Evolutionary conservation across 2,113 vertebrate species (phyloP), one percentile per base, ranked within the genome.

Genomic region (Saccopteryx leptura): DNA sequence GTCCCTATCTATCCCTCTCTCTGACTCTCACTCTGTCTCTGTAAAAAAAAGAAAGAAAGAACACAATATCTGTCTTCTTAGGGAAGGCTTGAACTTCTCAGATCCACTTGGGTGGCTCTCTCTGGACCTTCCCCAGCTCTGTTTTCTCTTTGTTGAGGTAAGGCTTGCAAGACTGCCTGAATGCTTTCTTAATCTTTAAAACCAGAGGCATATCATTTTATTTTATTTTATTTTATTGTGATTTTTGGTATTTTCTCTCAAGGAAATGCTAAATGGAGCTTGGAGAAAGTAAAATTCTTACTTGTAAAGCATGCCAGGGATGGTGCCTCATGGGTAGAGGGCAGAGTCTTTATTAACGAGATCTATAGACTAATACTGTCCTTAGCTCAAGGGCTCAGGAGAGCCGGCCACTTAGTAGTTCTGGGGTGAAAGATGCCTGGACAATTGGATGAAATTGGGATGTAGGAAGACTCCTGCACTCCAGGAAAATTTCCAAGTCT

Each of bases 401-500:
- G 12, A 50, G 15, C 39, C 21, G 7, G 14, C 15, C 84, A 58
- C 9, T 31, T 50, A n/a, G 50, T 19, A 56, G 19, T 72, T 92
- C 56, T 5, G 28, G 11, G n/a, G 26, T 56, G 56, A 78, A 80
- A 89, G 31, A 76, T 61, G 39, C 13, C 52, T 56, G 72, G 61
- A 79, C 9, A 4, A 50, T 56, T 95, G 76, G 80, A 92, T 93
- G 88, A 88, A 88, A 93, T 28, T 93, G 89, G 94, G 80, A 92
- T 50, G 31, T 65, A 65, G 28, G 68, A 21, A 66, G 58, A 58
- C 46, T 19, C 75, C 72, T 95, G 96, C 84, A 81, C 95, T 97
- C 97, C 94, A 98, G 94, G 97, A 96, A 97, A 95, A 82, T 96
- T 83, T 98, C 91, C 92, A 92, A 61, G 60, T 87, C 93, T 97